A percentile compares a stretch with the other conserved stretches of the same genome.
phyloP scores from a whole-genome alignment of 1,140 invertebrate species.

The Drosophila kohkoa region DNA sequence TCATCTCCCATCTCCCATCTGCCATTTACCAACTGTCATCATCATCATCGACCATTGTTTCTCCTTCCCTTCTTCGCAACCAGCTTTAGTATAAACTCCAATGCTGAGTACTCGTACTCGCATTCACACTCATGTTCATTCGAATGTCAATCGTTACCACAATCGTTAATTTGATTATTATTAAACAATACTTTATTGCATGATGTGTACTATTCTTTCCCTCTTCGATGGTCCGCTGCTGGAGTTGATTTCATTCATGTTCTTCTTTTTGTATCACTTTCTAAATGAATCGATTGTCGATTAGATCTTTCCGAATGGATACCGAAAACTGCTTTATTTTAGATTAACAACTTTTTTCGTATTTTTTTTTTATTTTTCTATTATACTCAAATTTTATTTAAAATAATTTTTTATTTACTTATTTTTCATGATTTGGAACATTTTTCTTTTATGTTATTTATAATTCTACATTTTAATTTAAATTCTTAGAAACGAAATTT shows the following conservation, averaged over 20 bases:
- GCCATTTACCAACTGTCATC: slow-evolving; percentile 10
- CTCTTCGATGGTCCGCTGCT: slow-evolving; percentile 27
- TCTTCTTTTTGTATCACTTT: not conserved
- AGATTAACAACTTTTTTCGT: too few species aligned
- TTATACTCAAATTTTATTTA: too few species aligned
- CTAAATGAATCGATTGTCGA: not conserved
- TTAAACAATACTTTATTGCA: slow-evolving; percentile 79
- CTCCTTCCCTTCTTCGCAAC: not conserved
- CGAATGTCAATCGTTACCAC: slow-evolving; percentile 53
- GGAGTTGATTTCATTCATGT: not conserved
- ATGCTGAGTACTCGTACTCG: not conserved
- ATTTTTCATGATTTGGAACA: too few species aligned
- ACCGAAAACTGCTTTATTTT: not conserved
- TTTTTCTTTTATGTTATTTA: too few species aligned
- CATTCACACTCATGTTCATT: slow-evolving; percentile 5
- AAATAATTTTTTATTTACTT: too few species aligned
- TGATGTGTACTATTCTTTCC: slow-evolving; percentile 52
- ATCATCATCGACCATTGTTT: slow-evolving; percentile 25
- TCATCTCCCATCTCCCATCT: slow-evolving; percentile 1
- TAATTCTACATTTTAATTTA: too few species aligned
- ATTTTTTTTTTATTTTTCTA: too few species aligned
- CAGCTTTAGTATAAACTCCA: not conserved
- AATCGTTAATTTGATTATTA: slow-evolving; percentile 80
- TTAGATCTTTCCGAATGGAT: not conserved
- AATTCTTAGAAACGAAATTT: too few species aligned